Evolutionary conservation across 2,797 vertebrate genomes (phyloP).

Genomic region (Cyclopterus lumpus): DNA sequence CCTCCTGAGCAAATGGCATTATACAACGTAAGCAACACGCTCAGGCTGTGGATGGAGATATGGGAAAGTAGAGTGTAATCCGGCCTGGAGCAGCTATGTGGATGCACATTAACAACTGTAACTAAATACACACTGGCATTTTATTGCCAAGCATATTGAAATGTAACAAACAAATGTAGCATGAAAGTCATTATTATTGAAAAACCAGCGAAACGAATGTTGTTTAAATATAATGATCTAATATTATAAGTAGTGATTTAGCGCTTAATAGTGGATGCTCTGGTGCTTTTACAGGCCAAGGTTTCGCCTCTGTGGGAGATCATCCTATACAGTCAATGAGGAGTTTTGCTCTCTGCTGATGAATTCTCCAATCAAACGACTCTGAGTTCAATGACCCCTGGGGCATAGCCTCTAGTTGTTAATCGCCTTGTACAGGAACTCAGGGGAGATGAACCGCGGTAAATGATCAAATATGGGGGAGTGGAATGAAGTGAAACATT

Average conservation of each 20-base stretch:
- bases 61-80: slow-evolving; percentile 15
- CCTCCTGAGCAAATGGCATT: slow-evolving; percentile 17
- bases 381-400: neutral
- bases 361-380: slow-evolving; percentile 33
- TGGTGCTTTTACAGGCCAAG: slow-evolving; percentile 6
- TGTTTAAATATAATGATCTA: slow-evolving; percentile 15
- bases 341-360: slow-evolving; percentile 26
- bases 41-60: slow-evolving; percentile 1
- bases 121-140: slow-evolving; percentile 23
- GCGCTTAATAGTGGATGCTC: neutral
- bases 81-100: slow-evolving; percentile 24
- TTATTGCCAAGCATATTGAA: slow-evolving; percentile 16
- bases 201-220: slow-evolving; percentile 16
- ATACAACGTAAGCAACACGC: slow-evolving; percentile 15
- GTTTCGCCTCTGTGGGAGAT: slow-evolving; percentile 13
- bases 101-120: slow-evolving; percentile 16
- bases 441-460: slow-evolving; percentile 1
- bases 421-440: slow-evolving; percentile 26
- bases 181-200: slow-evolving; percentile 20
- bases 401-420: slow-evolving; percentile 25
- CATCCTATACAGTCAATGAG: slow-evolving; percentile 22
- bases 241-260: slow-evolving; percentile 7
- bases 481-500: neutral
- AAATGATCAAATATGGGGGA: slow-evolving; percentile 11
- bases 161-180: slow-evolving; percentile 21